Evolutionary conservation across 2,113 vertebrate species (phyloP).

Genomic region (Pachycephala philippinensis): DNA sequence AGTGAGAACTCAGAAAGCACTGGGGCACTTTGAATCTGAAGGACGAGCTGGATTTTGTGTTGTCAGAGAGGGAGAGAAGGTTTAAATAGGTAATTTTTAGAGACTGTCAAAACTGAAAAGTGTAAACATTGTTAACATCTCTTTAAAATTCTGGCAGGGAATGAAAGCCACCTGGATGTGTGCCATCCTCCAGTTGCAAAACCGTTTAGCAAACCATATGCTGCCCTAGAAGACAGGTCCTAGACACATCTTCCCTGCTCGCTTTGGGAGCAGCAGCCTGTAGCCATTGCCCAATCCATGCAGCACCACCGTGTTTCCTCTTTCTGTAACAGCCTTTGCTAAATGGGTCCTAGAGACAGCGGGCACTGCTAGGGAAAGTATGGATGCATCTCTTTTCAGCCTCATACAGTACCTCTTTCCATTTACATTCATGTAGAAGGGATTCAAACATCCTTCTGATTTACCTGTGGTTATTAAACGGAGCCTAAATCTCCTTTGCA

Average conservation of each 20-base stretch:
- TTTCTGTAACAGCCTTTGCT: not conserved
- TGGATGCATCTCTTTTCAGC: not conserved
- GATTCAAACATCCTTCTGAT: not conserved
- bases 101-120: constrained; percentile 19
- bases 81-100: constrained; percentile 33
- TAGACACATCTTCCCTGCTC: not conserved
- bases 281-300: not conserved
- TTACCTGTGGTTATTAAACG: not conserved
- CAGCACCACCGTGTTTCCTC: not conserved
- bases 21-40: not conserved
- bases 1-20: not conserved
- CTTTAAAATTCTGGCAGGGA: constrained; percentile 33
- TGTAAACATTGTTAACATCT: constrained; percentile 37
- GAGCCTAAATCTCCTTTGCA: not conserved
- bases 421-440: not conserved
- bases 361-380: not conserved
- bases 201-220: constrained; percentile 14
- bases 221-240: constrained; percentile 5
- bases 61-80: not conserved
- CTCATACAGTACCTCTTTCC: not conserved
- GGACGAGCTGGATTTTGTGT: not conserved
- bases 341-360: not conserved
- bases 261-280: not conserved
- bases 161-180: not conserved
- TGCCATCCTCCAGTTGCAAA: constrained; percentile 20